Evolutionary conservation across 1,140 invertebrate species (phyloP).

Genomic region (Neodiprion fabricii): DNA sequence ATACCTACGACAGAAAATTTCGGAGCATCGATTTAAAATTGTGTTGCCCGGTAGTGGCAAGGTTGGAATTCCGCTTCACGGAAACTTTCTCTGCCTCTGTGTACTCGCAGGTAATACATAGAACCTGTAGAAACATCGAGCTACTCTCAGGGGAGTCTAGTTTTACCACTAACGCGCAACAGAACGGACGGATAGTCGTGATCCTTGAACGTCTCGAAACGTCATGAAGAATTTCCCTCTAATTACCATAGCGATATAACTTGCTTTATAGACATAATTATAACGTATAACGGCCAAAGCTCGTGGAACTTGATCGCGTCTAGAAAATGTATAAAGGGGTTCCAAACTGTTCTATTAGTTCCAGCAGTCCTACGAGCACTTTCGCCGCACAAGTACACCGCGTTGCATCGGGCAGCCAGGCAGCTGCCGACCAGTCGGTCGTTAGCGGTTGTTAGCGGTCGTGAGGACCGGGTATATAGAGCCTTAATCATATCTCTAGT

Average conservation of each 20-base stretch:
- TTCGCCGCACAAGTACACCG: neutral
- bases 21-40: no score
- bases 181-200: no score
- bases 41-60: no score
- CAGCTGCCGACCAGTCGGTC: conserved; percentile 4
- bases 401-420: neutral
- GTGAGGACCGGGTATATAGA: neutral
- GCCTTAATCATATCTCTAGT: conserved; percentile 5
- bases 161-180: no score
- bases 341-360: neutral
- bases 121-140: no score
- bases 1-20: no score
- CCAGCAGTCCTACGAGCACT: neutral
- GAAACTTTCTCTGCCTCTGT: no score
- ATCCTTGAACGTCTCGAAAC: neutral
- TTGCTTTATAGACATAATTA: neutral
- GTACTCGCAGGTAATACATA: no score
- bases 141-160: no score
- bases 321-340: neutral
- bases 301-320: neutral
- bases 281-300: neutral
- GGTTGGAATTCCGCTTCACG: no score
- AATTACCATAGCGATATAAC: neutral
- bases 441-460: conserved; percentile 6
- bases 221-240: neutral